Evolutionary conservation across 37 sponge, comb jelly and placozoan genomes (phyloP), one percentile per base, ranked within the genome.

Genomic region (Chondrosia reniformis): DNA sequence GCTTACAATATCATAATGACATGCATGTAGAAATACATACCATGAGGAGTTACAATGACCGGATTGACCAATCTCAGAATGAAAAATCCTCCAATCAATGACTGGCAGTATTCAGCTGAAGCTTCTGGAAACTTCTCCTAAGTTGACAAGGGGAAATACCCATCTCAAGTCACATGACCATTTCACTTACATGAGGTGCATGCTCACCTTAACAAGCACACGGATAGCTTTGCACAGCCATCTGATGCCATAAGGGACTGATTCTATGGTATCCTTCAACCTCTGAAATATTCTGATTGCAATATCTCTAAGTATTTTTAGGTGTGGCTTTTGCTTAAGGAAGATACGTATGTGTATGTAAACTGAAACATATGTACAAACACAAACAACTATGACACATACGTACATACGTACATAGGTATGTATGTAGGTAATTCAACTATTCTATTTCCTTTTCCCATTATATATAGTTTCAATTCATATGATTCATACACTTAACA

Each of bases 11-110:
- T 27, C 65, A 63, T 27, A 21, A 4, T 55, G n/a, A n/a, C n/a
- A n/a, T n/a, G n/a, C n/a, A n/a, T 36, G 41, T 76, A 36, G 15
- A 41, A 28, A 24, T 64, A 43, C 44, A 36, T 52, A 84, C 85
- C 83, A 37, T 92, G 83, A 45, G 96, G 96, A 25, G 93, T 86
- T 25, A 82, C 89, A 15, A 95, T 89, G 61, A 85, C 75, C 1
- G 96, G 96, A 32, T 95, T 95, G 33, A 95, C 76, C 67, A 89
- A 92, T 33, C 96, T 63, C 6, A 95, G 80, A 28, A 92, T 76
- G 85, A 90, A 95, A 76, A 95, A 95, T 0, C 96, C 92, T 45
- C 96, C 96, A 25, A 95, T 86, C 45, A 95, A 76, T 37, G 93
- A 86, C 37, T 89, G 83, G 42, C 84, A 81, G n/a, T 46, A 67